A percentile compares a stretch with the other conserved stretches of the same genome.
Conservation (phyloP, 2,888 invertebrate species). For the Drosophila formosana region DNA sequence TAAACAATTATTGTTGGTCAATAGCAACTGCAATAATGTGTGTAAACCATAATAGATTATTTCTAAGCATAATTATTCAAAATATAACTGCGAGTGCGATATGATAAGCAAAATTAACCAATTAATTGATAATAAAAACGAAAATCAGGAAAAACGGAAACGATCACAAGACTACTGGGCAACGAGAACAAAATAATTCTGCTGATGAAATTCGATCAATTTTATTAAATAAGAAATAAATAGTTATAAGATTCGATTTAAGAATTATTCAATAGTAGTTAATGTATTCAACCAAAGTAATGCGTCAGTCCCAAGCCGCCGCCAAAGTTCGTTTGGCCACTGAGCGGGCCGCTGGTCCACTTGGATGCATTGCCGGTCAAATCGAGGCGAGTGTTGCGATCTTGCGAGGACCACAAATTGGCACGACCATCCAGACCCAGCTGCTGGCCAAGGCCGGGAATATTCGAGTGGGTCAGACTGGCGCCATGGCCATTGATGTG, state of each 20-base stretch:
- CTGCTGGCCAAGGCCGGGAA: slow-evolving; percentile 78
- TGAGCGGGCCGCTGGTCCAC: slow-evolving; percentile 53
- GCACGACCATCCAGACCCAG: slow-evolving; percentile 60
- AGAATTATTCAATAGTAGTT: background rate
- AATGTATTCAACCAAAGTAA: slow-evolving; percentile 60
- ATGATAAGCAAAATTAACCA: slow-evolving; percentile 72
- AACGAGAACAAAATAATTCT: background rate
- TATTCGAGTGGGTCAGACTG: slow-evolving; percentile 70
- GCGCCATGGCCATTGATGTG: slow-evolving; percentile 78
- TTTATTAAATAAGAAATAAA: slow-evolving; percentile 31
- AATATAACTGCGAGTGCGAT: slow-evolving; percentile 49
- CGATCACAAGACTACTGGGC: background rate
- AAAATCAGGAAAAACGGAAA: slow-evolving; percentile 13
- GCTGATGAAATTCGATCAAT: background rate
- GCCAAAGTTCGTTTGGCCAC: slow-evolving; percentile 58
- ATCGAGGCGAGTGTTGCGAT: slow-evolving; percentile 60
- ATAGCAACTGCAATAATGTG: slow-evolving; percentile 51
- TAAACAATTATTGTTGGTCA: slow-evolving; percentile 55
- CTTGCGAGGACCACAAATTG: slow-evolving; percentile 56
- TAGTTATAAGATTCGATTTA: slow-evolving; percentile 17
- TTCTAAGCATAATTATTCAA: slow-evolving; percentile 51
- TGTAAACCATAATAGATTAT: slow-evolving; percentile 49
- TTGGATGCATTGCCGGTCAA: slow-evolving; percentile 50
- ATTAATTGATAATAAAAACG: slow-evolving; percentile 64
- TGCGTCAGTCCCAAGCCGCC: slow-evolving; percentile 74